phyloP scores from a whole-genome alignment of 2,113 vertebrate genomes.

The Sitta europaea region DNA sequence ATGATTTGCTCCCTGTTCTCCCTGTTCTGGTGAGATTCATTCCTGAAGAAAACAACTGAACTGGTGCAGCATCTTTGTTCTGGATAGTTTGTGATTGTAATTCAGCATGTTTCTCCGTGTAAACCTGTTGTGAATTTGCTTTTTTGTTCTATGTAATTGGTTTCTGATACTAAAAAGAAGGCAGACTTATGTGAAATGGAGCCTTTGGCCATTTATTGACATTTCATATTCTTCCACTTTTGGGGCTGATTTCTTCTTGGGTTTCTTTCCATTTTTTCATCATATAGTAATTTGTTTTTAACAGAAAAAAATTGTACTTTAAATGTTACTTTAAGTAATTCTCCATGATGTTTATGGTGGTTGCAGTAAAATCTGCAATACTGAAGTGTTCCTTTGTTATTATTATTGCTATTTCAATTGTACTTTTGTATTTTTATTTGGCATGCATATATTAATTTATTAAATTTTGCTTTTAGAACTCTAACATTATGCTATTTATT shows the following conservation, averaged over 20 bases:
- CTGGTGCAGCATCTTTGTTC: slow-evolving; percentile 76
- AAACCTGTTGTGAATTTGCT: slow-evolving; percentile 78
- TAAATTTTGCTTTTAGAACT: slow-evolving; percentile 89
- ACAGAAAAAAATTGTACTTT: slow-evolving; percentile 71
- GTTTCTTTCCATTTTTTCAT: slow-evolving; percentile 65
- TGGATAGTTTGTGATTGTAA: slow-evolving; percentile 80
- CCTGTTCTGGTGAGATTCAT: slow-evolving; percentile 83
- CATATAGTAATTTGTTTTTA: slow-evolving; percentile 70
- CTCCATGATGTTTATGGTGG: slow-evolving; percentile 73
- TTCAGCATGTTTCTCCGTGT: slow-evolving; percentile 87
- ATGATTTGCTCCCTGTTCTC: slow-evolving; percentile 85
- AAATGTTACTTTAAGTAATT: slow-evolving; percentile 77
- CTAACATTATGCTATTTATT: slow-evolving; percentile 16
- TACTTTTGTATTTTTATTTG: slow-evolving; percentile 89
- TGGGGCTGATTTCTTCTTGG: slow-evolving; percentile 58
- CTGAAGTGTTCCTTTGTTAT: slow-evolving; percentile 79
- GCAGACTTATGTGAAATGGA: slow-evolving; percentile 62
- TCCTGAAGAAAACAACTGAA: slow-evolving; percentile 72
- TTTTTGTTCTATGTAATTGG: slow-evolving; percentile 77
- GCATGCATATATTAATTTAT: slow-evolving; percentile 98
- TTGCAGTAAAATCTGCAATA: slow-evolving; percentile 76
- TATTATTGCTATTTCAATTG: slow-evolving; percentile 73
- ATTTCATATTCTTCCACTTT: slow-evolving; percentile 51
- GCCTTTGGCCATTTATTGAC: slow-evolving; percentile 73
- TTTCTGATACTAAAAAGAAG: slow-evolving; percentile 72